phyloP scores from a whole-genome alignment of 2,113 vertebrate genomes.

The Acanthochromis polyacanthus region DNA sequence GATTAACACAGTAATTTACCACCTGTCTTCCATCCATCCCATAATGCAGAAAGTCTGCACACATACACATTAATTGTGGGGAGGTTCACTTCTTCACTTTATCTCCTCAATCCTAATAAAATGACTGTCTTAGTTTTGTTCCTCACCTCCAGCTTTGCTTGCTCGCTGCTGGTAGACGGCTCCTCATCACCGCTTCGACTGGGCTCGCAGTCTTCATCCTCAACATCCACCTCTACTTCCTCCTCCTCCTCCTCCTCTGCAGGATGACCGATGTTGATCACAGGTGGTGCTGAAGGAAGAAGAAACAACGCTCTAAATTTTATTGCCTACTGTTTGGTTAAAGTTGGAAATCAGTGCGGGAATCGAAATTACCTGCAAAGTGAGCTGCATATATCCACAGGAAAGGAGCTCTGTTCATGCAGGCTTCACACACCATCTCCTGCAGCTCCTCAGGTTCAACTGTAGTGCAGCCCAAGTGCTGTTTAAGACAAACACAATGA shows the following conservation, averaged over 20 bases:
- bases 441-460: constrained; percentile 91
- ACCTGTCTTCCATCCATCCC: too few species aligned
- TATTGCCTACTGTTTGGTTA: too few species aligned
- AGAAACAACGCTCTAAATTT: background rate
- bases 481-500: constrained; percentile 13
- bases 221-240: constrained; percentile 69
- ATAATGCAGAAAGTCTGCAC: too few species aligned
- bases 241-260: constrained; percentile 72
- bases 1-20: too few species aligned
- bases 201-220: constrained; percentile 38
- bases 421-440: constrained; percentile 95
- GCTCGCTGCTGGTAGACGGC: constrained; percentile 83
- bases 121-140: background rate
- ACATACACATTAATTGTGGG: too few species aligned
- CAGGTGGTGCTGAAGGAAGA: constrained; percentile 75
- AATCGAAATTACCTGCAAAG: constrained; percentile 84
- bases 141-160: constrained; percentile 74
- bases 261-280: constrained; percentile 77
- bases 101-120: background rate
- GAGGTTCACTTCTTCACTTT: background rate
- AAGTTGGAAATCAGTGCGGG: background rate
- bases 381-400: constrained; percentile 91
- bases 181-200: constrained; percentile 60
- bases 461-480: constrained; percentile 91
- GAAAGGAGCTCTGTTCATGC: constrained; percentile 92